Percentiles rank a stretch among this genome's conserved stretches.
Conservation (phyloP, 2,113 vertebrate genomes). For the Notiomystis cincta region DNA sequence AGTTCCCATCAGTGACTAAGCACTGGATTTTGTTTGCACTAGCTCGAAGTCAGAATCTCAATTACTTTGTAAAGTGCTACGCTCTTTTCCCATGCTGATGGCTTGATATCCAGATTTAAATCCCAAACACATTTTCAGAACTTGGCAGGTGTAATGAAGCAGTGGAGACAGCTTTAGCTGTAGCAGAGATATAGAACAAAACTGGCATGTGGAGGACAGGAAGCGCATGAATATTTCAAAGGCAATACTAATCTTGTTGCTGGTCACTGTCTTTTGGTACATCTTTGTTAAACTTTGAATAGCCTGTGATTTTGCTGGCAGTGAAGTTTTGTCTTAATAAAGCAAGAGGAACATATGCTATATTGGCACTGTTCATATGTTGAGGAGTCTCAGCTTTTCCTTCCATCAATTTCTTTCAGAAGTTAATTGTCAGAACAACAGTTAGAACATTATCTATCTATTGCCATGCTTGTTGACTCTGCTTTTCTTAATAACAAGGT, state of each 20-base stretch:
- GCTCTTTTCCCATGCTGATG: neutral
- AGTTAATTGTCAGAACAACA: neutral
- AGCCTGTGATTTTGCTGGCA: constrained; percentile 25
- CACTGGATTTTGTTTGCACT: neutral
- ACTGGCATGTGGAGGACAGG: neutral
- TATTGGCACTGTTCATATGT: neutral
- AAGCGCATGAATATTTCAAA: neutral
- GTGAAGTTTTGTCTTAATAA: neutral
- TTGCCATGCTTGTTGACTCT: neutral
- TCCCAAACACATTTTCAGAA: neutral
- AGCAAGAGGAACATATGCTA: neutral
- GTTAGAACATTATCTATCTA: neutral
- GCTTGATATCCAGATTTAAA: neutral
- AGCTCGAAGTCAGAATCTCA: neutral
- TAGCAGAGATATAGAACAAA: neutral
- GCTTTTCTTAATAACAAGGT: neutral
- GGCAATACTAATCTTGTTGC: neutral
- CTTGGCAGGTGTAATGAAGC: neutral
- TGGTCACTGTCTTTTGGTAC: constrained; percentile 8
- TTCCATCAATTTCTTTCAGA: neutral
- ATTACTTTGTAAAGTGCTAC: neutral
- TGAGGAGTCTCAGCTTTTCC: neutral
- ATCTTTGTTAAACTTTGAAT: constrained; percentile 35
- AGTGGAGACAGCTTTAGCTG: neutral
- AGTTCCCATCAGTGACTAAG: neutral